A percentile compares a stretch with the other conserved stretches of the same genome.
phyloP scores from a whole-genome alignment of 2,113 vertebrate genomes.

The Sceloporus tristichus region DNA sequence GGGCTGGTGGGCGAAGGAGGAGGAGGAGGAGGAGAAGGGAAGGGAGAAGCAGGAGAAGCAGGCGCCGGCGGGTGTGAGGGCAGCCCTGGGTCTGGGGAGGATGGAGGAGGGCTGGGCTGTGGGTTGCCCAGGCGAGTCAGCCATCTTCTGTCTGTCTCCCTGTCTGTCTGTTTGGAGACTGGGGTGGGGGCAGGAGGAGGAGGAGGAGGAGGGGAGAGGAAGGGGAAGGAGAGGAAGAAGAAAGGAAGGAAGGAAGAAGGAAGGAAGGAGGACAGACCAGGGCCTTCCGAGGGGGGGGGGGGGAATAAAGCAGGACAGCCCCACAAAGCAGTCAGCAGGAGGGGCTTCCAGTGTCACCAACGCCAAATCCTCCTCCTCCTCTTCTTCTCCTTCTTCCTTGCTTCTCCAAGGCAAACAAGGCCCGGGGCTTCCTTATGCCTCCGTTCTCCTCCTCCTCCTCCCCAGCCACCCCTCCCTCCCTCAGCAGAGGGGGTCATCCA shows the following conservation, averaged over 20 bases:
- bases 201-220: conserved; percentile 53
- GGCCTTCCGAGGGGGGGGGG: conserved; percentile 83
- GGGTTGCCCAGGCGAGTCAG: conserved; percentile 78
- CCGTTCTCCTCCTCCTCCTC: background rate
- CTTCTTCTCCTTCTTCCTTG: background rate
- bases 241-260: background rate
- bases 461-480: background rate
- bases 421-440: background rate
- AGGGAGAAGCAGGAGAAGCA: conserved; percentile 67
- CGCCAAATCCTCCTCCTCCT: conserved; percentile 57
- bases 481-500: background rate
- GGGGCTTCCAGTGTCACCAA: conserved; percentile 62
- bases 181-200: conserved; percentile 67
- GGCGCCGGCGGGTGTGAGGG: conserved; percentile 56
- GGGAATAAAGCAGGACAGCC: conserved; percentile 81
- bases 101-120: conserved; percentile 67
- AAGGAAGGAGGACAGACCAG: conserved; percentile 62
- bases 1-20: conserved; percentile 42
- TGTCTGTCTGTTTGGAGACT: background rate
- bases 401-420: conserved; percentile 18
- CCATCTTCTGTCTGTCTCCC: conserved; percentile 88
- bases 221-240: conserved; percentile 40
- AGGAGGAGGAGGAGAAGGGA: conserved; percentile 50
- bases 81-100: conserved; percentile 62
- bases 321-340: conserved; percentile 82